Percentiles rank a stretch among this genome's conserved stretches.
phyloP scores from a whole-genome alignment of 2,888 invertebrate species.

The Dryococelus australis region DNA sequence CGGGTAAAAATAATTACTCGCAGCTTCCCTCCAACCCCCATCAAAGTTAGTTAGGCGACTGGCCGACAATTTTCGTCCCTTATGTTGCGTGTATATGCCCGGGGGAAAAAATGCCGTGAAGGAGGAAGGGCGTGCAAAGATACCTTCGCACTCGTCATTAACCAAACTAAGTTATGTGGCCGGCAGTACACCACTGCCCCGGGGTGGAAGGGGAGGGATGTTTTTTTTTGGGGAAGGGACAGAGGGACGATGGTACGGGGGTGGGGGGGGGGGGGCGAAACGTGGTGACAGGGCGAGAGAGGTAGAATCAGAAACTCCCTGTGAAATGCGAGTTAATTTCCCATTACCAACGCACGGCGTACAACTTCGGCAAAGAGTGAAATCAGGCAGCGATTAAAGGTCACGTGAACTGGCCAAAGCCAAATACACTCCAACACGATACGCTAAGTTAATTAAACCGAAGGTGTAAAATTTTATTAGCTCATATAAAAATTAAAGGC shows the following conservation, averaged over 20 bases:
- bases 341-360: neutral
- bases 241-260: too few species aligned
- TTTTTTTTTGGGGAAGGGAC: too few species aligned
- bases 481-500: too few species aligned
- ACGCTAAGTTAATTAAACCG: too few species aligned
- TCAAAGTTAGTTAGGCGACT: neutral
- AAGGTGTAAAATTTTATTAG: too few species aligned
- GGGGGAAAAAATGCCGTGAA: neutral
- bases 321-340: neutral
- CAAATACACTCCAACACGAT: too few species aligned
- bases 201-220: neutral
- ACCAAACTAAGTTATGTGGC: neutral
- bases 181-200: neutral
- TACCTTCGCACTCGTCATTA: slow-evolving; percentile 16
- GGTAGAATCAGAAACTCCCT: neutral
- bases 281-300: neutral
- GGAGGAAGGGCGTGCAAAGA: neutral
- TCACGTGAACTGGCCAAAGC: neutral
- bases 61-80: neutral
- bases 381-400: neutral
- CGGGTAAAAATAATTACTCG: neutral
- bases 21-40: neutral
- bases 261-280: neutral
- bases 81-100: neutral
- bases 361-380: neutral